Base-by-base conservation (phyloP, 2,888 invertebrate species). In the Trypoxylon attenuatum region DNA sequence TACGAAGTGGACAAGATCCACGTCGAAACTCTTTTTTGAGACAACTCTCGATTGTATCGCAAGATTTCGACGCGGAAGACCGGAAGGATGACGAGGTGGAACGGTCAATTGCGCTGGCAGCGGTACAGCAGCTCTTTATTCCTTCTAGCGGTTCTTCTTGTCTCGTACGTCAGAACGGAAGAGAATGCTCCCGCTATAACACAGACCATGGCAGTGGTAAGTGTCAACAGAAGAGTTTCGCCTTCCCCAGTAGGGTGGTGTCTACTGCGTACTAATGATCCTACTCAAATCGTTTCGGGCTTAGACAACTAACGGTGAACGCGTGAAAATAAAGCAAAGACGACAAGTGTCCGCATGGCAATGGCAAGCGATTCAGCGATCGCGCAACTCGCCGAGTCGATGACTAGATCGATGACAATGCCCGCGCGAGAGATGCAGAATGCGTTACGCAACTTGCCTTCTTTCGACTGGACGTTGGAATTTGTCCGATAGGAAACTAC, bases 161-260 rank as follows among this genome's bases (percentile, higher is more conserved):
- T 77, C 51, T 47, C 73, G 43, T 67, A 64, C 59, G 69, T 52
- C 21, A 57, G 59, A 21, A 57, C 71, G 21, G 64, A 71, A 41
- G 76, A 79, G 13, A 66, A 61, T 15, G 46, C 62, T 22, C 54
- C 73, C 13, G 49, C 47, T 16, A 60, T 82, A 29, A 74, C 80
- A 43, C 79, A 83, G 56, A 82, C 77, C 41, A 75, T 77, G 58
- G 85, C 84, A 2, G 79, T 84, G 85, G 85, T 85, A 76, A 82
- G 84, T 72, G 33, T 39, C 5, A n/a, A n/a, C 15, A 16, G 5
- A n/a, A n/a, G n/a, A 23, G 13, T 52, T 58, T 70, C 8, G 27
- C 19, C 6, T 22, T 10, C 46, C 39, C 2, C 29, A 2, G n/a
- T 15, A 46, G 27, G 2, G 5, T 8, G 16, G 16, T 15, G 10